A percentile compares a stretch with the other conserved stretches of the same genome.
Evolutionary conservation across 1,140 invertebrate genomes (phyloP).

Genomic region (Dendroctonus valens): DNA sequence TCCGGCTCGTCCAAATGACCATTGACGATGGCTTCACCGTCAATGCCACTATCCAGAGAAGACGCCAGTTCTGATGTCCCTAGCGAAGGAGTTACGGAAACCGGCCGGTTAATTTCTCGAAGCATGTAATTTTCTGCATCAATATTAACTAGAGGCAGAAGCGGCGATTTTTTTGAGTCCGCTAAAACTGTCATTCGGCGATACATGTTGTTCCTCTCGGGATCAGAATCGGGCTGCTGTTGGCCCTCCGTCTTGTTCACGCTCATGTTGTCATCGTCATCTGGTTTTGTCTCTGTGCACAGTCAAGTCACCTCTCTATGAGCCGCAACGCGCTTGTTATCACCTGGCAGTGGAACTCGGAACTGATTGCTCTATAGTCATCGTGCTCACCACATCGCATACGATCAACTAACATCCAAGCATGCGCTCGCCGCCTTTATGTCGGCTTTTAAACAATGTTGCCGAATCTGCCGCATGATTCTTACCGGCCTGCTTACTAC

Average conservation of each 20-base stretch:
- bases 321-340: conserved; percentile 29
- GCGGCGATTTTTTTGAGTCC: conserved; percentile 33
- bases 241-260: conserved; percentile 37
- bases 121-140: conserved; percentile 67
- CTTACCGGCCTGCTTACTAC: conserved; percentile 14
- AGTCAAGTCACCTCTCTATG: conserved; percentile 20
- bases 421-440: conserved; percentile 29
- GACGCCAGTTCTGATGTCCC: conserved; percentile 44
- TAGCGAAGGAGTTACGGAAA: conserved; percentile 30
- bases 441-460: conserved; percentile 21
- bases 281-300: conserved; percentile 27
- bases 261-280: conserved; percentile 43
- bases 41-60: conserved; percentile 40
- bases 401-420: conserved; percentile 21
- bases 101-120: conserved; percentile 47
- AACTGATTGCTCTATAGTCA: conserved; percentile 29
- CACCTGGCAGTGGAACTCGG: conserved; percentile 33
- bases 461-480: conserved; percentile 13
- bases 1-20: conserved; percentile 16
- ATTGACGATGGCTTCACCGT: conserved; percentile 20
- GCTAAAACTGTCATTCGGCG: conserved; percentile 33
- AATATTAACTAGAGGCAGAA: conserved; percentile 47
- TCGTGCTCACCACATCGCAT: conserved; percentile 23
- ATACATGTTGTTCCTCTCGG: conserved; percentile 38
- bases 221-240: conserved; percentile 28